Evolutionary conservation across 1,140 invertebrate genomes (phyloP).

Genomic region (Sarcophaga peregrina): DNA sequence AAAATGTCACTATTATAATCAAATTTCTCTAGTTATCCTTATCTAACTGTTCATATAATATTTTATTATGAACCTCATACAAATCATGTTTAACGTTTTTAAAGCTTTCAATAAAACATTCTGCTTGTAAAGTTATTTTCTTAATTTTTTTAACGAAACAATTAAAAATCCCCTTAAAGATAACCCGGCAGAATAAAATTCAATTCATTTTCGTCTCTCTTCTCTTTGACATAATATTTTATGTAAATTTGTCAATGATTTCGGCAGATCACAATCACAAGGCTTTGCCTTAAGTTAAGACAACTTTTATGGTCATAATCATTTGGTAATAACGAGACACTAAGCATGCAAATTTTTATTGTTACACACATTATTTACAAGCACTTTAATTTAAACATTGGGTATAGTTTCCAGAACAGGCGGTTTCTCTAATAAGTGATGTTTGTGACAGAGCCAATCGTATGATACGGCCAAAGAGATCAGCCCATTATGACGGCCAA

Average conservation of each 20-base stretch:
- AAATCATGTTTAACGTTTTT: background rate
- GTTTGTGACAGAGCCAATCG: background rate
- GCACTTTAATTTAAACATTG: background rate
- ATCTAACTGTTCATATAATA: background rate
- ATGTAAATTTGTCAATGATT: background rate
- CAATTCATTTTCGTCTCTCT: background rate
- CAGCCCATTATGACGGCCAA: background rate
- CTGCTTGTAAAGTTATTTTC: background rate
- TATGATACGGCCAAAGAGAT: background rate
- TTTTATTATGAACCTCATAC: background rate
- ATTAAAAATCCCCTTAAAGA: conserved; percentile 14
- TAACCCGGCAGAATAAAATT: background rate
- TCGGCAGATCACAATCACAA: conserved; percentile 17
- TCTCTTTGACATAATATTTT: background rate
- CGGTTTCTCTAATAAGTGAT: too few relatives aligned
- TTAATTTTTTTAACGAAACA: background rate
- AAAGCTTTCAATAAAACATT: background rate
- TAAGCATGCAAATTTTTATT: background rate
- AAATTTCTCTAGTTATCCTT: background rate
- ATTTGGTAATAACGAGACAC: conserved; percentile 30
- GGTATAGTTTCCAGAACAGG: background rate
- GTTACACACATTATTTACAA: background rate
- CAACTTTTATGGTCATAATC: conserved; percentile 33
- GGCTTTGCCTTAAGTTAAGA: conserved; percentile 9
- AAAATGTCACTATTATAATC: too few relatives aligned